Conservation (phyloP, 2,797 vertebrate genomes). For the Coregonus ussuriensis region DNA sequence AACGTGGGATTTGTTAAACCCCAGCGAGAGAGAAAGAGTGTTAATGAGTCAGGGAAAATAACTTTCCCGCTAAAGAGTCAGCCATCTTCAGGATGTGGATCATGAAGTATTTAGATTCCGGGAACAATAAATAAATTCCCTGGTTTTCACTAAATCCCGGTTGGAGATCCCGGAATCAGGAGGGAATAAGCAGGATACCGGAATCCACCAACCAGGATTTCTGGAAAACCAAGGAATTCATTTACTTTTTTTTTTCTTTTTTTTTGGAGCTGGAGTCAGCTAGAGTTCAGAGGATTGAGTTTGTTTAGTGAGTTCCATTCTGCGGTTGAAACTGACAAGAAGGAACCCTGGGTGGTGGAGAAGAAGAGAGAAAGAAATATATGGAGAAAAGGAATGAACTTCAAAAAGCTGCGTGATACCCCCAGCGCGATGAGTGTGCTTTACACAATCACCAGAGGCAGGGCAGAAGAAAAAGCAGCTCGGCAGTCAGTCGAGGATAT, state of each 20-base stretch:
- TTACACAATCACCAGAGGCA: conserved; percentile 46
- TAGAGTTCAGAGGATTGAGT: conserved; percentile 53
- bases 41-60: not conserved
- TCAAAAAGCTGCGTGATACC: conserved; percentile 37
- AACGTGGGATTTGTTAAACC: conserved; percentile 32
- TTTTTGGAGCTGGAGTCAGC: conserved; percentile 46
- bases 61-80: conserved; percentile 24
- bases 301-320: conserved; percentile 46
- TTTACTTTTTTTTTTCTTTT: conserved; percentile 16
- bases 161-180: no score
- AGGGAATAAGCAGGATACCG: no score
- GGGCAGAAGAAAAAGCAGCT: conserved; percentile 50
- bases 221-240: no score
- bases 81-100: conserved; percentile 31
- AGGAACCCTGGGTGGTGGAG: conserved; percentile 15
- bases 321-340: conserved; percentile 30
- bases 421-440: conserved; percentile 37
- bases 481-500: conserved; percentile 29
- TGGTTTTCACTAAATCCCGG: no score
- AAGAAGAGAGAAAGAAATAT: conserved; percentile 23
- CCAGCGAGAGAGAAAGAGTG: conserved; percentile 20
- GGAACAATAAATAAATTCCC: no score
- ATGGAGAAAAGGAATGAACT: conserved; percentile 32
- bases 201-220: not conserved
- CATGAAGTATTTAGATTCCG: conserved; percentile 59